These are phyloP conservation scores for Champsocephalus gunnari DNA, from an alignment of 2,797 vertebrate species.

Conservation along the genomic window DNA sequence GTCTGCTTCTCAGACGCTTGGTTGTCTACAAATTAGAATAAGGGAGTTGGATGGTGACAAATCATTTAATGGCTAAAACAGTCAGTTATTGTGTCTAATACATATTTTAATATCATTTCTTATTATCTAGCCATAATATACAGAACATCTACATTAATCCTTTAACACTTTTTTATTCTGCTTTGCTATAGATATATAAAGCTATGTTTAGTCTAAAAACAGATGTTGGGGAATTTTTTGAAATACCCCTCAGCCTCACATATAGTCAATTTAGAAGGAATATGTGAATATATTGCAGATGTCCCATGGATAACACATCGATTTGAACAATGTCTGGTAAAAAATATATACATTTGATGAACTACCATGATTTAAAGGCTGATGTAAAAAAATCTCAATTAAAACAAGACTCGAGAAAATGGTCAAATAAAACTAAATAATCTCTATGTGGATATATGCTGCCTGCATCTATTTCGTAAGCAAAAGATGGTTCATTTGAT, in stretches of 20 bases:
- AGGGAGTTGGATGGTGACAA: not conserved
- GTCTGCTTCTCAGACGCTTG: constrained; percentile 86
- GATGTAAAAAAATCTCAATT: constrained; percentile 5
- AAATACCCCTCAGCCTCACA: not conserved
- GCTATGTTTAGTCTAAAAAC: not conserved
- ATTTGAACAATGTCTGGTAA: constrained; percentile 1
- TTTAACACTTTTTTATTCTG: constrained; percentile 7
- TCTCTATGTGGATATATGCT: not conserved
- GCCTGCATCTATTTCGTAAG: not conserved
- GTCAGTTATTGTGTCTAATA: not conserved
- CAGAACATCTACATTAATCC: not conserved
- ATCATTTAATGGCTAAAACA: not conserved
- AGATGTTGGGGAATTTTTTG: not conserved
- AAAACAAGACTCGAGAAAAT: not conserved
- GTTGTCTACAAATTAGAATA: constrained; percentile 75
- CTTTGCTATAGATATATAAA: not conserved
- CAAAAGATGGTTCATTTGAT: not conserved
- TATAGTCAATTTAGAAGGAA: constrained; percentile 19
- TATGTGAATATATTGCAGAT: constrained; percentile 7
- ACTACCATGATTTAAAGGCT: constrained; percentile 13
- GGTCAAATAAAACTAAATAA: constrained; percentile 7
- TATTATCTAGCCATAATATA: not conserved
- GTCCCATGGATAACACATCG: constrained; percentile 12
- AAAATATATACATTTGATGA: constrained; percentile 1
- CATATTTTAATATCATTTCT: not conserved